These are phyloP conservation scores for Monoplex corrugatus DNA, from an alignment of 2,888 invertebrate species.

Conservation along the genomic window DNA sequence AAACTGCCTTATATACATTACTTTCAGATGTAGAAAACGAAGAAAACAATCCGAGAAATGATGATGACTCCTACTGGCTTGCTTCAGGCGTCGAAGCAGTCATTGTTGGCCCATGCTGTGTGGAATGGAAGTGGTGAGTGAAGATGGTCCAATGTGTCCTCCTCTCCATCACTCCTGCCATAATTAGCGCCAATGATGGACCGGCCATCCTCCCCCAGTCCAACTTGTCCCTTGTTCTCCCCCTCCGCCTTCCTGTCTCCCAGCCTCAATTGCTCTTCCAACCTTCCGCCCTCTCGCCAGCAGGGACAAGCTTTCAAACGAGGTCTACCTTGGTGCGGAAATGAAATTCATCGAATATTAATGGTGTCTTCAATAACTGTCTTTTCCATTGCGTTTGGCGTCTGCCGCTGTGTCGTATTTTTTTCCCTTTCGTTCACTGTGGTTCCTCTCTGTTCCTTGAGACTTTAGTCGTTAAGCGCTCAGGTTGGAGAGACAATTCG, in stretches of 20 bases:
- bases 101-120: neutral
- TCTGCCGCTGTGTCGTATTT: constrained; percentile 3
- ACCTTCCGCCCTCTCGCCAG: neutral
- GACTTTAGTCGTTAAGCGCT: neutral
- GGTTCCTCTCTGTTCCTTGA: neutral
- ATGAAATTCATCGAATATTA: constrained; percentile 52
- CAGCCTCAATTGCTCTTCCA: neutral
- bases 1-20: too few relatives aligned
- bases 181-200: neutral
- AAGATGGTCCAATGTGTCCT: neutral
- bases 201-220: neutral
- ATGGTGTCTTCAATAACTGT: constrained; percentile 50
- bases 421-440: neutral
- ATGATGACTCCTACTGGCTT: constrained; percentile 12
- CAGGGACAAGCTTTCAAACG: constrained; percentile 33
- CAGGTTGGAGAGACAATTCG: constrained; percentile 10
- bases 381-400: constrained; percentile 38
- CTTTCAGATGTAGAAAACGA: neutral
- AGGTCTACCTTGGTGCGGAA: constrained; percentile 37
- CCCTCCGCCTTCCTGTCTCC: neutral
- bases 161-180: neutral
- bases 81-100: constrained; percentile 12
- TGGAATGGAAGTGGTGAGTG: neutral
- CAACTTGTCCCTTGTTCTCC: too few relatives aligned
- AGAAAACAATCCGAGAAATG: neutral